Evolutionary conservation across 2,797 vertebrate genomes (phyloP), one percentile per base, ranked within the genome.

Genomic region (Orestias chungarensis): DNA sequence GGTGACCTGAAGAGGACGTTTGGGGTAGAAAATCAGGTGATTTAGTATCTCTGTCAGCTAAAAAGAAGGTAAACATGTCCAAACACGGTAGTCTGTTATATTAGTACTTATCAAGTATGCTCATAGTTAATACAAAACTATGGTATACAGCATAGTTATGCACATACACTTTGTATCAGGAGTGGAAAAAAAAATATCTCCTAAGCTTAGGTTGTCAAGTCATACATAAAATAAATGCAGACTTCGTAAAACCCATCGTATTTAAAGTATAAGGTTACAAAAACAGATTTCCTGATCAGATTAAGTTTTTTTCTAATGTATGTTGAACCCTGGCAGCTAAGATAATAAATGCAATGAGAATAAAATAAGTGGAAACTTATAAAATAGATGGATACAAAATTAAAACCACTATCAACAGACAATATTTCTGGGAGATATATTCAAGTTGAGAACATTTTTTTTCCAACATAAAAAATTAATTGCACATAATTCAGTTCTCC

Each of bases 401-500:
- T n/a, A 40, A 42, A 0, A n/a, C 20, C 6, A 62, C 6, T 0
- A 42, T 62, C 38, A 40, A 40, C 17, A 40, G 9, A 38, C 23
- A 15, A 67, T 2, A 46, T 44, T 66, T 75, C 35, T 59, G 59
- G 23, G 42, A 62, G 15, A 42, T 3, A 23, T 47, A 14, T 87
- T 82, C 72, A 70, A 44, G 74, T 73, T 54, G 67, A 70, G 70
- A 70, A 76, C 68, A 86, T 80, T 57, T 59, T 64, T 55, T 67
- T 57, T 38, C 7, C 4, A 2, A 7, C 14, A 12, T 69, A 61
- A 50, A 47, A 66, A 40, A 61, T 83, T 87, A n/a, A 57, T 59
- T 54, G 75, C 74, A 66, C 80, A 88, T 90, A 88, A 88, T 88
- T 89, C 85, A 85, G 74, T 85, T 75, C 77, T 82, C 82, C 82